phyloP scores from a whole-genome alignment of 1,140 invertebrate species.

The Camponotus pennsylvanicus region DNA sequence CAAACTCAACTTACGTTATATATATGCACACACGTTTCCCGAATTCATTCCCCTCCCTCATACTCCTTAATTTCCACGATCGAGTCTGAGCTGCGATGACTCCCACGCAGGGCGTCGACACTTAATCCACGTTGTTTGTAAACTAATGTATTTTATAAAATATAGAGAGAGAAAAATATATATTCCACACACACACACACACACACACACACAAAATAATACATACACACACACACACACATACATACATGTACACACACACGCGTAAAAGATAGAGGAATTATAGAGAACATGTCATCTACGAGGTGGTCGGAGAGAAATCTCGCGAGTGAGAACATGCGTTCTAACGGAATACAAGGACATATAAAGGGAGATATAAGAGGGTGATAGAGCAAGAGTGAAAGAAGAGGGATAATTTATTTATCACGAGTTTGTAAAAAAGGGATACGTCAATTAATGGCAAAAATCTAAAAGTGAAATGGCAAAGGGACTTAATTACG shows the following conservation, averaged over 20 bases:
- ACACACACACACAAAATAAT: too few relatives aligned
- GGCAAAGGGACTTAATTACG: slow-evolving; percentile 55
- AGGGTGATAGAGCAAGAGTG: slow-evolving; percentile 62
- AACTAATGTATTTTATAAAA: slow-evolving; percentile 86
- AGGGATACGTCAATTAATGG: slow-evolving; percentile 46
- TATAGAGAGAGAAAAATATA: slow-evolving; percentile 68
- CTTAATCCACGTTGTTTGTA: slow-evolving; percentile 83
- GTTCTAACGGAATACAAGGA: not conserved
- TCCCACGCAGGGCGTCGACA: slow-evolving; percentile 80
- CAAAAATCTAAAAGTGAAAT: slow-evolving; percentile 32
- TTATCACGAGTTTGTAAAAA: slow-evolving; percentile 24
- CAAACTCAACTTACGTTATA: slow-evolving; percentile 38
- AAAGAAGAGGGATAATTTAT: slow-evolving; percentile 26
- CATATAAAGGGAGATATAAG: slow-evolving; percentile 31
- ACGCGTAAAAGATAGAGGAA: slow-evolving; percentile 9
- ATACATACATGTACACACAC: too few relatives aligned
- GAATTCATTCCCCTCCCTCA: not conserved
- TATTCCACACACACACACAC: slow-evolving; percentile 30
- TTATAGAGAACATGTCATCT: slow-evolving; percentile 26
- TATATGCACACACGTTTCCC: not conserved
- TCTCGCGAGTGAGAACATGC: not conserved
- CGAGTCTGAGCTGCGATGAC: slow-evolving; percentile 73
- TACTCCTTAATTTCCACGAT: slow-evolving; percentile 74
- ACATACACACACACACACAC: too few relatives aligned
- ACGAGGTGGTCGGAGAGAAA: slow-evolving; percentile 47